Conservation (phyloP, 1,140 invertebrate genomes). For the Diorhabda elongata region DNA sequence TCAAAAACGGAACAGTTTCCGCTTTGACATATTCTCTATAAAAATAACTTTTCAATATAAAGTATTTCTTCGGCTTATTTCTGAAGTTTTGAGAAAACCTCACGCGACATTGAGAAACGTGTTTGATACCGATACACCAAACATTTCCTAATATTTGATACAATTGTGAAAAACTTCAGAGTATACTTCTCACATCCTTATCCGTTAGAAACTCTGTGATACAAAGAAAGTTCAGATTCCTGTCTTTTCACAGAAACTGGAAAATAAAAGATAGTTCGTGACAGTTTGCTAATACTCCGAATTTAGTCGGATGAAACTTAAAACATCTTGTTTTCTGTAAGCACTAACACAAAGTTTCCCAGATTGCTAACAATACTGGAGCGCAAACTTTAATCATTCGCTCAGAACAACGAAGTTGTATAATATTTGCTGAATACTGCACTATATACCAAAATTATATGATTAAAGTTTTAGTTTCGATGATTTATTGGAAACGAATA, state of each 20-base stretch:
- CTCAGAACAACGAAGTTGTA: background rate
- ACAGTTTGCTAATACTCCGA: slow-evolving; percentile 2
- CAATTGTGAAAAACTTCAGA: slow-evolving; percentile 2
- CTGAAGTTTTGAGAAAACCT: no score
- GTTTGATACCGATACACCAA: background rate
- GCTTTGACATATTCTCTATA: no score
- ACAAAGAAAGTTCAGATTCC: background rate
- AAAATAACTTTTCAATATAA: no score
- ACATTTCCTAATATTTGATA: background rate
- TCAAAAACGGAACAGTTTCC: no score
- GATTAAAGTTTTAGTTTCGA: slow-evolving; percentile 5
- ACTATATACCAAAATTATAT: background rate
- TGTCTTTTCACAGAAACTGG: background rate
- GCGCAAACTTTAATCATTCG: slow-evolving; percentile 3
- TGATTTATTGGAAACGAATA: background rate
- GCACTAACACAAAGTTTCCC: slow-evolving; percentile 4
- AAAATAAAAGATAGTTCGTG: slow-evolving; percentile 1
- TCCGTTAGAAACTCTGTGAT: background rate
- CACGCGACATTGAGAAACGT: background rate
- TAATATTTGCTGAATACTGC: background rate
- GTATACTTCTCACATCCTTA: background rate
- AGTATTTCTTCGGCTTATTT: no score
- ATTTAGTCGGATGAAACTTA: slow-evolving; percentile 2
- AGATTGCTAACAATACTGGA: slow-evolving; percentile 1
- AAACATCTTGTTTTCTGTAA: slow-evolving; percentile 7